A percentile compares a stretch with the other conserved stretches of the same genome.
These are phyloP conservation scores for Pterobdella sp. DNA, from an alignment of 2,888 invertebrate genomes.

Conservation along the genomic window DNA sequence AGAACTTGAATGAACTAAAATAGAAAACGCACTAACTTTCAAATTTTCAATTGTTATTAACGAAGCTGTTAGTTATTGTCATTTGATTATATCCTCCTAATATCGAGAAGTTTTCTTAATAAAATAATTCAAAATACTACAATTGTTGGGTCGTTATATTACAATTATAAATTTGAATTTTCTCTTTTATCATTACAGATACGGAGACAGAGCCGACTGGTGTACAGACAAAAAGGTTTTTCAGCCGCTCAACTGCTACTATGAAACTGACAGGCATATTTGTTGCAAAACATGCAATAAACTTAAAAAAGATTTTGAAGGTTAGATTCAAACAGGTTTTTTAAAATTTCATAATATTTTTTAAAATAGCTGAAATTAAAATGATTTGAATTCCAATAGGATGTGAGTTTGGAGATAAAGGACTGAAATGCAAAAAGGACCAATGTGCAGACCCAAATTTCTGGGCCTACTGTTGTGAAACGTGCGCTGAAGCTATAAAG, in stretches of 20 bases:
- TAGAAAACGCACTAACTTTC: too few relatives aligned
- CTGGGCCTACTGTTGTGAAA: neutral
- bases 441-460: neutral
- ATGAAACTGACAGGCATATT: neutral
- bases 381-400: slow-evolving; percentile 1
- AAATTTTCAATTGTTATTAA: too few relatives aligned
- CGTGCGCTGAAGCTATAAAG: neutral
- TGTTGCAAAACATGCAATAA: slow-evolving; percentile 27
- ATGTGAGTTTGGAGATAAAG: slow-evolving; percentile 25
- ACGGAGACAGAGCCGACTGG: slow-evolving; percentile 23
- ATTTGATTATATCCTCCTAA: too few relatives aligned
- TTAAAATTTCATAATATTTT: neutral
- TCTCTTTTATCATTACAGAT: neutral
- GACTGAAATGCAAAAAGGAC: neutral
- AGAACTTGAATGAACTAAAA: too few relatives aligned
- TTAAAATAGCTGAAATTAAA: neutral
- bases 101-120: too few relatives aligned
- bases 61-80: too few relatives aligned
- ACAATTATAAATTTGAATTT: neutral
- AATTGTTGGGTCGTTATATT: too few relatives aligned
- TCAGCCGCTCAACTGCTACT: slow-evolving; percentile 8
- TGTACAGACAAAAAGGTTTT: neutral
- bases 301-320: slow-evolving; percentile 7
- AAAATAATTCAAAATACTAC: too few relatives aligned
- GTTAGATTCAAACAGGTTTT: neutral